phyloP scores from a whole-genome alignment of 2,113 vertebrate species.

The Platysternon megacephalum region DNA sequence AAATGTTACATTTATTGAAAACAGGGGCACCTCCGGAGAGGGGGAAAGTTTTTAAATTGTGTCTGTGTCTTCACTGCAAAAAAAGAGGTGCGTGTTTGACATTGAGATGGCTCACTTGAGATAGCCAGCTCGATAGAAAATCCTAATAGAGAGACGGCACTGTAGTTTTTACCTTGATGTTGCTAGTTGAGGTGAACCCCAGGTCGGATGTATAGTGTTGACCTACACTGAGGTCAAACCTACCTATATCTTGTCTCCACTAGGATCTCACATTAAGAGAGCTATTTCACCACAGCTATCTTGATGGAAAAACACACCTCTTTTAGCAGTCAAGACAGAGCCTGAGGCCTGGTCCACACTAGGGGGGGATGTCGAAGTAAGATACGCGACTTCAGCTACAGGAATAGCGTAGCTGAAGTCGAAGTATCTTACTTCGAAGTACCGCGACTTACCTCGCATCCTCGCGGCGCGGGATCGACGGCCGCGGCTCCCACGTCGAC shows the following conservation, averaged over 20 bases:
- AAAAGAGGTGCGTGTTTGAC: background rate
- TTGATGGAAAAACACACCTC: fast-evolving
- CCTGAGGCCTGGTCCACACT: no score
- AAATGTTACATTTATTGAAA: background rate
- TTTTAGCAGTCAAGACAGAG: fast-evolving
- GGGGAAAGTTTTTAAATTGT: background rate
- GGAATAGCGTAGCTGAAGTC: no score
- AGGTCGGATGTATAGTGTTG: background rate
- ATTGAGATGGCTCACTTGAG: no score
- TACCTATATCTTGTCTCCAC: background rate
- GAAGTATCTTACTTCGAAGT: no score
- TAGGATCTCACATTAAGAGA: background rate
- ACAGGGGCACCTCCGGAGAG: fast-evolving
- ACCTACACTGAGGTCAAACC: background rate
- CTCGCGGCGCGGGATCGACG: no score
- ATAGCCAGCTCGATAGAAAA: background rate
- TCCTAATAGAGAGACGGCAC: background rate
- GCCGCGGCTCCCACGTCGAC: no score
- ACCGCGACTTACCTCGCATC: no score
- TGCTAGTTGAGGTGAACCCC: background rate
- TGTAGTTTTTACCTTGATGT: background rate
- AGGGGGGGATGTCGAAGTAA: no score
- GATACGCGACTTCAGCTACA: no score
- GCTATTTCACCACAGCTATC: background rate
- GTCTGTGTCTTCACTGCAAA: background rate